phyloP scores from a whole-genome alignment of 2,888 invertebrate genomes.

The Conchocele bisecta region DNA sequence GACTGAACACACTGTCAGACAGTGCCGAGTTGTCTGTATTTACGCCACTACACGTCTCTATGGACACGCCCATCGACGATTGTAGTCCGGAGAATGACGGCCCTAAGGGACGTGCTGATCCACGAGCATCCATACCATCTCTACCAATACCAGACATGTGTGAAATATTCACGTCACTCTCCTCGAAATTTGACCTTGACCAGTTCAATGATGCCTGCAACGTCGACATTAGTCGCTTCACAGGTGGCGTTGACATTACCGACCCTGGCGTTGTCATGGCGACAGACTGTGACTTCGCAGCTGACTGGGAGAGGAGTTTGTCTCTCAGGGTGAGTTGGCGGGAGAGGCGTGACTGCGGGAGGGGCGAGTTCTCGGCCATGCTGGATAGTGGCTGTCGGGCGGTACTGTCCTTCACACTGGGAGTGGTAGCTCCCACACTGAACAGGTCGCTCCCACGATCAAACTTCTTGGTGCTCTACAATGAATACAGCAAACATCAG shows the following conservation, averaged over 20 bases:
- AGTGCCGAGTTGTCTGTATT: neutral
- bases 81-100: conserved; percentile 14
- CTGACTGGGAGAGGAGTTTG: conserved; percentile 42
- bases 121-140: too few relatives aligned
- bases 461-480: too few relatives aligned
- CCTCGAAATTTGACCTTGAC: conserved; percentile 58
- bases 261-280: conserved; percentile 26
- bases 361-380: neutral
- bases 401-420: neutral
- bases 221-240: conserved; percentile 43
- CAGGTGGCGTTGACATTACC: conserved; percentile 20
- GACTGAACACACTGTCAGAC: conserved; percentile 4
- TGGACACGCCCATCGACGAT: neutral
- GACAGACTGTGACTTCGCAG: conserved; percentile 26
- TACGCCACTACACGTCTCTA: conserved; percentile 4
- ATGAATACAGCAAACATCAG: too few relatives aligned
- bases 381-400: conserved; percentile 3
- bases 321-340: conserved; percentile 52
- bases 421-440: neutral
- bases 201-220: conserved; percentile 72
- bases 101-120: conserved; percentile 5
- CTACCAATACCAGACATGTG: conserved; percentile 16
- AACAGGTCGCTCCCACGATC: too few relatives aligned
- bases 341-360: conserved; percentile 8
- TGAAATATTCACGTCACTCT: conserved; percentile 22